Evolutionary conservation across 2,888 invertebrate genomes (phyloP).

Genomic region (Drosophila setosimentum): DNA sequence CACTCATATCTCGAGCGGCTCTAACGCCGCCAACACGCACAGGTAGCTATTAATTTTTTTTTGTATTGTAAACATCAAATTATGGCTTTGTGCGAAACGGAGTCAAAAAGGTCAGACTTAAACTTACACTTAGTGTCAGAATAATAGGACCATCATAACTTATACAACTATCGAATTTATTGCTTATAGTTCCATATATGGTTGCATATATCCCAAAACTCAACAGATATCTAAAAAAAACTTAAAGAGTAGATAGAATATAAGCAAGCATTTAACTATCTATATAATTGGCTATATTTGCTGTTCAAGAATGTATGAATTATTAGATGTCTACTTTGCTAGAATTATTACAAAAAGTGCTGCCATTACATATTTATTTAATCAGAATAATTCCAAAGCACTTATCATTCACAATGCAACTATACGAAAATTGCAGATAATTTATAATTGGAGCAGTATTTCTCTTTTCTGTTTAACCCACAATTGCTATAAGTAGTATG

Average conservation of each 20-base stretch:
- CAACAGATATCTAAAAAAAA: neutral
- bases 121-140: neutral
- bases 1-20: slow-evolving; percentile 79
- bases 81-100: neutral
- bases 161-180: neutral
- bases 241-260: too few relatives aligned
- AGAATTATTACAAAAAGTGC: neutral
- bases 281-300: neutral
- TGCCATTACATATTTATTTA: neutral
- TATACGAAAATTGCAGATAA: neutral
- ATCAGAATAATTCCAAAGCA: neutral
- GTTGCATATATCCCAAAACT: neutral
- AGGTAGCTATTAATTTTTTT: slow-evolving; percentile 38
- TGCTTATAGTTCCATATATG: neutral
- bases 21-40: slow-evolving; percentile 73
- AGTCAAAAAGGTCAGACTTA: neutral
- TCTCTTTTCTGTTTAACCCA: neutral
- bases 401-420: neutral
- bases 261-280: neutral
- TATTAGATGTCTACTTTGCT: neutral
- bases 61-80: neutral
- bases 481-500: neutral
- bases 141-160: neutral
- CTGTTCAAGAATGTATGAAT: neutral
- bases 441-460: slow-evolving; percentile 4